Percentiles rank a stretch among this genome's conserved stretches.
Evolutionary conservation across 2,888 invertebrate species (phyloP).

Genomic region (Scaeva pyrastri): DNA sequence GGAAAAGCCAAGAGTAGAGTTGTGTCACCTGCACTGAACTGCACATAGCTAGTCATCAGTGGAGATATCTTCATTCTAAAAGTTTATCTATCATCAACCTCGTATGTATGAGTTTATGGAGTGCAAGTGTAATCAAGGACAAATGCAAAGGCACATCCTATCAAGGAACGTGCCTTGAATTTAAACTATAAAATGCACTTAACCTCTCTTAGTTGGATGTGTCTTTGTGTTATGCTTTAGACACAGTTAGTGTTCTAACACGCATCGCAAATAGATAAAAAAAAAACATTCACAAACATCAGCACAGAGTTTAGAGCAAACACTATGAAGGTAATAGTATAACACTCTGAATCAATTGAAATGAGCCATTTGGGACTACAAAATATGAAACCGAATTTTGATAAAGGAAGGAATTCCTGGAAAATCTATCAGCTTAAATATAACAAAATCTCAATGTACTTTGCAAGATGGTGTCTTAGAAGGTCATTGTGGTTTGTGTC

Average conservation of each 20-base stretch:
- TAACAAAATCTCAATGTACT: too few relatives aligned
- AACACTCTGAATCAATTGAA: neutral
- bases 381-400: too few relatives aligned
- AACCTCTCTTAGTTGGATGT: constrained; percentile 3
- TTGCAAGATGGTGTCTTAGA: too few relatives aligned
- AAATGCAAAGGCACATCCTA: constrained; percentile 62
- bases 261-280: neutral
- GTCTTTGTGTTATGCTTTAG: neutral
- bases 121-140: constrained; percentile 54
- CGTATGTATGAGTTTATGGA: too few relatives aligned
- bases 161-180: constrained; percentile 57
- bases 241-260: neutral
- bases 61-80: too few relatives aligned
- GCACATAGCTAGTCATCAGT: neutral
- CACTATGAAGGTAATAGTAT: too few relatives aligned
- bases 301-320: constrained; percentile 20
- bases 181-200: constrained; percentile 28
- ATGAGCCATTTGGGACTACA: neutral
- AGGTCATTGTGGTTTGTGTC: too few relatives aligned
- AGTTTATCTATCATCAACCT: neutral
- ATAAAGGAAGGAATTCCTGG: too few relatives aligned
- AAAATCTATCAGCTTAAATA: too few relatives aligned
- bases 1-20: neutral
- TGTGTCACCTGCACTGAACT: constrained; percentile 18
- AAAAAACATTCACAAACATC: constrained; percentile 7